phyloP scores from a whole-genome alignment of 2,113 vertebrate species.

The Triplophysa tibetana region DNA sequence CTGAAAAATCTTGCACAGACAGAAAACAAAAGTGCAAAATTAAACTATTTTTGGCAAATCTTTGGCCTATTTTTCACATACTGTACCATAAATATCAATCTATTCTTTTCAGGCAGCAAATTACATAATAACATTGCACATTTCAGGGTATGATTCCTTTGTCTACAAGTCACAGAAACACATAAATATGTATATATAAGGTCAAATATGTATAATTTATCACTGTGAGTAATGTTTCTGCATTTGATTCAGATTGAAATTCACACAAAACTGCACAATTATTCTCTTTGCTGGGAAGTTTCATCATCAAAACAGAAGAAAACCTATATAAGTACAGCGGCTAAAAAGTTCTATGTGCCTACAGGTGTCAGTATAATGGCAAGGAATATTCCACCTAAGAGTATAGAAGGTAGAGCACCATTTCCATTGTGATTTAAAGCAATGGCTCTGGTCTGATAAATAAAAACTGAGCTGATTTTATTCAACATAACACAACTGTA shows the following conservation, averaged over 20 bases:
- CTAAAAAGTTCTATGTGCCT: conserved; percentile 14
- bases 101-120: conserved; percentile 14
- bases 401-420: background rate
- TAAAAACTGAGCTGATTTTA: background rate
- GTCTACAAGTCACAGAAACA: background rate
- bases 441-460: conserved; percentile 12
- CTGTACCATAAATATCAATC: too few species aligned
- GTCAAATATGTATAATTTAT: conserved; percentile 21
- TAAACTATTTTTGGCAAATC: too few species aligned
- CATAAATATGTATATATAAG: background rate
- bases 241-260: background rate
- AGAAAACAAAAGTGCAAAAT: background rate
- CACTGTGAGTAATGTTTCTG: background rate
- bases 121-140: conserved; percentile 1
- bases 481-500: background rate
- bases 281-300: conserved; percentile 1
- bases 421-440: conserved; percentile 24
- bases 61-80: too few species aligned
- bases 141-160: background rate
- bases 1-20: background rate
- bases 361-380: conserved; percentile 25
- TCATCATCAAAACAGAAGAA: background rate
- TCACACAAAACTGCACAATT: conserved; percentile 2
- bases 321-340: background rate
- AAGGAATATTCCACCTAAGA: conserved; percentile 15